Conservation (phyloP, 1,140 invertebrate genomes). For the Bathynomus jamesi region DNA sequence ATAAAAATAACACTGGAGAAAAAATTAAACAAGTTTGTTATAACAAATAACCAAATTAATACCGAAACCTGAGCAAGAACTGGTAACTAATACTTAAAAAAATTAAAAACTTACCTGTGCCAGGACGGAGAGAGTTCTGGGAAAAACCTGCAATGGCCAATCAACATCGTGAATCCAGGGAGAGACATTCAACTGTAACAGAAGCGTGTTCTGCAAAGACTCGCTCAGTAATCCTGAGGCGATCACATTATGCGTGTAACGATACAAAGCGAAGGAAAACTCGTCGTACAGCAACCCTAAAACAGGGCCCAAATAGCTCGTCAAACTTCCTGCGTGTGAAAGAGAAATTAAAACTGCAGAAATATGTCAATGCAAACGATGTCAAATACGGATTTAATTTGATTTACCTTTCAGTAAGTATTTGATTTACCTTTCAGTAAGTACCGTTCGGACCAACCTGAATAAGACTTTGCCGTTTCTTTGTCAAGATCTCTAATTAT, state of each 20-base stretch:
- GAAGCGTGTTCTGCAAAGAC: conserved; percentile 59
- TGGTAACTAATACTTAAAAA: neutral
- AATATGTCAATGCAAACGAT: neutral
- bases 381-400: neutral
- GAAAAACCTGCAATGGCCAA: conserved; percentile 78
- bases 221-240: conserved; percentile 59
- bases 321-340: conserved; percentile 37
- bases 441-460: conserved; percentile 47
- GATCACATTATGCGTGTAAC: conserved; percentile 75
- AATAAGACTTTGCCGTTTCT: conserved; percentile 70
- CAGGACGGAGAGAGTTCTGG: conserved; percentile 70
- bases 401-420: too few species aligned
- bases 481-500: conserved; percentile 77
- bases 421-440: too few species aligned
- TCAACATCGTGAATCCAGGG: conserved; percentile 54
- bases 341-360: neutral
- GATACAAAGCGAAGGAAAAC: conserved; percentile 67
- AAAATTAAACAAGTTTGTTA: too few species aligned
- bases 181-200: conserved; percentile 66
- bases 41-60: too few species aligned
- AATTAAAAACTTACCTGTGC: conserved; percentile 49
- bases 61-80: neutral
- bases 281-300: conserved; percentile 56
- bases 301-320: conserved; percentile 34
- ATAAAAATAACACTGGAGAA: too few species aligned